Evolutionary conservation across 1,140 invertebrate species (phyloP).

Genomic region (Drosophila ironensis): DNA sequence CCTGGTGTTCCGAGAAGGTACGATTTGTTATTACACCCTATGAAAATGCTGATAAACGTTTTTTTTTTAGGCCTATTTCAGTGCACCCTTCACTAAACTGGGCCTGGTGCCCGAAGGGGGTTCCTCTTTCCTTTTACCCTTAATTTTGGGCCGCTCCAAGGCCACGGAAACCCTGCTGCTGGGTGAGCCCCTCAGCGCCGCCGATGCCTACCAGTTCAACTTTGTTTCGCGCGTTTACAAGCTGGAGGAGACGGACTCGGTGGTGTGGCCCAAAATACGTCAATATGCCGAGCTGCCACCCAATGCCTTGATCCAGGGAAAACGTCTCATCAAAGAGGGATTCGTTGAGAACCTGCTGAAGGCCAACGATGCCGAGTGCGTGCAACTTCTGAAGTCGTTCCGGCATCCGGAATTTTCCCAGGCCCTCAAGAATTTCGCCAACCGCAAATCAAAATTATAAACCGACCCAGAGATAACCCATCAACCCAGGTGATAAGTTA

Average conservation of each 20-base stretch:
- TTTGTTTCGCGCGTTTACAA: conserved; percentile 82
- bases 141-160: conserved; percentile 89
- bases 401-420: conserved; percentile 52
- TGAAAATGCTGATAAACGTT: too few species aligned
- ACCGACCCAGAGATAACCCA: not conserved
- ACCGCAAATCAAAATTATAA: conserved; percentile 64
- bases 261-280: conserved; percentile 64
- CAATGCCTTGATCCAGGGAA: conserved; percentile 52
- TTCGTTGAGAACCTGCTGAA: conserved; percentile 34
- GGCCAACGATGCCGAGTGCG: conserved; percentile 49
- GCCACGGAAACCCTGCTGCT: conserved; percentile 92
- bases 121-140: conserved; percentile 92
- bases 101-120: conserved; percentile 93
- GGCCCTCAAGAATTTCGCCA: conserved; percentile 56
- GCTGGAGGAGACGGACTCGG: conserved; percentile 34
- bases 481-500: not conserved
- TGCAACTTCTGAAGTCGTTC: conserved; percentile 39
- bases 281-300: conserved; percentile 57
- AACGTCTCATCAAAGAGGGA: conserved; percentile 42
- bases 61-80: conserved; percentile 91
- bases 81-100: conserved; percentile 92
- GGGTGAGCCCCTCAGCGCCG: conserved; percentile 89
- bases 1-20: conserved; percentile 91
- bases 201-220: conserved; percentile 88
- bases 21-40: not conserved